Percentiles rank a stretch among this genome's conserved stretches.
phyloP scores from a whole-genome alignment of 1,140 invertebrate genomes.

The Pararge aegeria region DNA sequence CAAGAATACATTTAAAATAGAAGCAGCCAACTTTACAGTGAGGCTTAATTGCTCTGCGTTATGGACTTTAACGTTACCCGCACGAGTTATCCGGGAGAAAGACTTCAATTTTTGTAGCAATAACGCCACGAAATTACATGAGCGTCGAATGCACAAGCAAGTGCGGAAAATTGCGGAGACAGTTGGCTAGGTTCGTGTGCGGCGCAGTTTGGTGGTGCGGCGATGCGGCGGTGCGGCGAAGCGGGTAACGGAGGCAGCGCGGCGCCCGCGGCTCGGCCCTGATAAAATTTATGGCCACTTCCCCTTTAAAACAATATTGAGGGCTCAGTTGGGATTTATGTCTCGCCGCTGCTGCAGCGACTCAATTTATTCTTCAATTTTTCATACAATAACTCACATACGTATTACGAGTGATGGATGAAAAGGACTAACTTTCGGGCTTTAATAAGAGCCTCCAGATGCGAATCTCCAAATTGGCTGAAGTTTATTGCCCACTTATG shows the following conservation, averaged over 20 bases:
- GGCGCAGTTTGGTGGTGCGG: slow-evolving; percentile 19
- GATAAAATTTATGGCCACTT: slow-evolving; percentile 81
- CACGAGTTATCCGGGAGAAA: slow-evolving; percentile 22
- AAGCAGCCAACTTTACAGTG: background rate
- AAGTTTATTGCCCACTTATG: slow-evolving; percentile 80
- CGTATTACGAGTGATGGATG: slow-evolving; percentile 80
- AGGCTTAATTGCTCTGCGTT: slow-evolving; percentile 4
- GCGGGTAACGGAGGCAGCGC: slow-evolving; percentile 36
- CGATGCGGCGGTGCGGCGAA: slow-evolving; percentile 26
- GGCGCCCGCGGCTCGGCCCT: slow-evolving; percentile 60
- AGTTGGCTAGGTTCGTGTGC: slow-evolving; percentile 35
- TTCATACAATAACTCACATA: slow-evolving; percentile 80
- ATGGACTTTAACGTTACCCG: background rate
- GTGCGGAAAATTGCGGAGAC: slow-evolving; percentile 68
- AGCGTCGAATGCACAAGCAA: slow-evolving; percentile 56
- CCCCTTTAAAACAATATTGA: slow-evolving; percentile 80
- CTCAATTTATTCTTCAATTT: slow-evolving; percentile 80
- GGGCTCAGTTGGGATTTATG: slow-evolving; percentile 79
- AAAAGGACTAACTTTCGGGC: slow-evolving; percentile 79
- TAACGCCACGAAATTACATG: slow-evolving; percentile 57
- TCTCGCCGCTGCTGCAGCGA: slow-evolving; percentile 78
- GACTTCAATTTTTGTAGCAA: slow-evolving; percentile 55
- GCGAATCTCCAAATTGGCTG: slow-evolving; percentile 79
- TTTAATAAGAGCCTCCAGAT: slow-evolving; percentile 79
- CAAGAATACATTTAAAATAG: background rate